Evolutionary conservation across 2,113 vertebrate genomes (phyloP), one percentile per base, ranked within the genome.

Genomic region (Alligator mississippiensis): DNA sequence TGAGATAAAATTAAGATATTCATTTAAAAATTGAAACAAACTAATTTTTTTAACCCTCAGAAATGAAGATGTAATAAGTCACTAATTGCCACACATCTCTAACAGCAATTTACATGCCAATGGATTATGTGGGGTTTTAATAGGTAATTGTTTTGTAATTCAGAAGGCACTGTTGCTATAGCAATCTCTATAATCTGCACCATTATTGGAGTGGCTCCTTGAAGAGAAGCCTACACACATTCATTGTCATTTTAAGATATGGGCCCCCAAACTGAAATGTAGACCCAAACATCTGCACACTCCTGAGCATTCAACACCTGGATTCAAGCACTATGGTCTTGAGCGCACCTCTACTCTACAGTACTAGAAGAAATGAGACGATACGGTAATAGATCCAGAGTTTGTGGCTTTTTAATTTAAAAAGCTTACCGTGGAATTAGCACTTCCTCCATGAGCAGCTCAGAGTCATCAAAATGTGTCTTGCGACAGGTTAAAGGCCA

Each of bases 161-260:
- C 79, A 17, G 61, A 92, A 80, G 54, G 68, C 82, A 22, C 74
- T 34, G 89, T 96, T 96, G 84, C 93, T 89, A 95, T 95, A 94
- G 85, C 84, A 93, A 96, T 95, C 62, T 88, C 68, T 9, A 18
- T 16, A 14, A 85, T 77, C 88, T 91, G 58, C 2, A 15, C 84
- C 80, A 80, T 92, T 87, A 80, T 78, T 64, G 61, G 80, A 74
- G 64, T 28, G 57, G 38, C 80, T 95, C 60, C 85, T 89, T 58
- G 78, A 87, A 75, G 80, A 58, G 81, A 82, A 89, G 17, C 55
- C 62, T 3, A 17, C 60, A 14, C 88, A 72, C 61, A 54, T 16
- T 77, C 85, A 22, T 0, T 11, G 66, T 5, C 30, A 84, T 55
- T 25, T 80, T 34, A 55, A 27, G 0, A 2, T 47, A 38, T 55